Evolutionary conservation across 1,140 invertebrate species (phyloP).

Genomic region (Piezodorus guildinii): DNA sequence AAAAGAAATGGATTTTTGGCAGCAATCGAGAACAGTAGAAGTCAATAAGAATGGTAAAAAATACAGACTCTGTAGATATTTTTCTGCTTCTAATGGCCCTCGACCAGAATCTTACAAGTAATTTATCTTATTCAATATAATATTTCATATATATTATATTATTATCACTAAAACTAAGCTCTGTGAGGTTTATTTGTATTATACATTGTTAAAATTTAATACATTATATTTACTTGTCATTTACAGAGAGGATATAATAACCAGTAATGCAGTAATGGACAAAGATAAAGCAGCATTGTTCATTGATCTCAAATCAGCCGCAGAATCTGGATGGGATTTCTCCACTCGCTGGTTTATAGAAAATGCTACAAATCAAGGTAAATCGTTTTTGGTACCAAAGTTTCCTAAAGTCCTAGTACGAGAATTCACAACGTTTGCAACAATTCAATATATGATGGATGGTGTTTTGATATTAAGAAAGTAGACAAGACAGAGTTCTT

Average conservation of each 20-base stretch:
- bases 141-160: conserved; percentile 29
- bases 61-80: conserved; percentile 46
- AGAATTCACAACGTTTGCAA: too few species aligned
- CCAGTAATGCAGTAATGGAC: conserved; percentile 45
- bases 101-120: conserved; percentile 68
- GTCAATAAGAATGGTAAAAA: conserved; percentile 42
- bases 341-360: conserved; percentile 47
- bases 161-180: too few species aligned
- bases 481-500: too few species aligned
- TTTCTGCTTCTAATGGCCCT: conserved; percentile 44
- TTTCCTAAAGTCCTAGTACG: too few species aligned
- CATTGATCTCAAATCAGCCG: conserved; percentile 49
- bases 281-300: conserved; percentile 49
- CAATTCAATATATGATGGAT: too few species aligned
- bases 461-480: too few species aligned
- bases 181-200: too few species aligned
- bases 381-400: too few species aligned
- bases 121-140: conserved; percentile 31
- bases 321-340: conserved; percentile 53
- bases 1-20: conserved; percentile 55
- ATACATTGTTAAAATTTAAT: background rate
- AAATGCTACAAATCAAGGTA: conserved; percentile 25
- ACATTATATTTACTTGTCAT: background rate
- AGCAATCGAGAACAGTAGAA: conserved; percentile 35
- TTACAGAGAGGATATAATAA: conserved; percentile 38